Evolutionary conservation across 2,888 invertebrate genomes (phyloP), one percentile per base, ranked within the genome.

Genomic region (Nasonovia ribisnigri): DNA sequence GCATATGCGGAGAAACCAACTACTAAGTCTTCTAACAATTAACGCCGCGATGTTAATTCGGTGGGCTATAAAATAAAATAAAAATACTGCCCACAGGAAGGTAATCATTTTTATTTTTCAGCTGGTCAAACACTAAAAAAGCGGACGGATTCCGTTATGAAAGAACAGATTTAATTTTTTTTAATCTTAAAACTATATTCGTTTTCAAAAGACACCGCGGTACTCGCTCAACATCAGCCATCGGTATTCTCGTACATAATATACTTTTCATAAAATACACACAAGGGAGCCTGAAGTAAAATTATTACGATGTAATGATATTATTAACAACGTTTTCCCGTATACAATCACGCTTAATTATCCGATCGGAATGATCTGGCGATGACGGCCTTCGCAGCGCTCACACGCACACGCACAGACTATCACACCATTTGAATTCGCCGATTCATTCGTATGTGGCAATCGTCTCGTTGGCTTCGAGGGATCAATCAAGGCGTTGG

Each of bases 381-480:
- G 54, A 43, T 16, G 26, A 48, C 36, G 87, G 26, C 92, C 92
- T 92, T 92, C 86, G 60, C 42, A 88, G n/a, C 20, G 29, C 84
- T 46, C 43, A 26, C 4, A 16, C n/a, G 46, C 51, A 42, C 51
- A 51, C 46, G 4, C 20, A 42, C 77, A 6, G 48, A 29, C 26
- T 51, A 54, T 87, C 67, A 51, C 29, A 48, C 42, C 43, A 6
- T 88, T 67, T 24, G 92, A 88, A 92, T 77, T 51, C 88, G 92
- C 88, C n/a, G 92, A 92, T 92, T 92, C 92, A 92, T 92, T 67
- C 87, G 67, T 26, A 92, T 54, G 90, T 48, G 60, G 92, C 67
- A 67, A 87, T 67, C 67, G 48, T 46, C 43, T 87, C 87, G 60
- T 87, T 84, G 92, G 67, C 88, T 88, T 48, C 88, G 20, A 92